phyloP scores from a whole-genome alignment of 2,888 invertebrate genomes.

The Oxytorus armatus region DNA sequence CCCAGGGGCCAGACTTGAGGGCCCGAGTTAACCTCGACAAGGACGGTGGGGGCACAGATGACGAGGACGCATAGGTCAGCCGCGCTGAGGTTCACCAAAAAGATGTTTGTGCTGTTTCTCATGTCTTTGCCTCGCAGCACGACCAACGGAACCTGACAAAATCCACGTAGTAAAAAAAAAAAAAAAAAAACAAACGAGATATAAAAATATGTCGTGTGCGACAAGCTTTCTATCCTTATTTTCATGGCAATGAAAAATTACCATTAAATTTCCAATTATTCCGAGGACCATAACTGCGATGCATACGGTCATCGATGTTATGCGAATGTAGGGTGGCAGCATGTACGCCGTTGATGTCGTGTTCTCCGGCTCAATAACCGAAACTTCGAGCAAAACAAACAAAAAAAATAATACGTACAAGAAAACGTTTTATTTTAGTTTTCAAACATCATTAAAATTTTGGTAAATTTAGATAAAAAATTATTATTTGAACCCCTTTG shows the following conservation, averaged over 20 bases:
- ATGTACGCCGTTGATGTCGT: constrained; percentile 82
- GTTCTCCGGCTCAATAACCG: constrained; percentile 77
- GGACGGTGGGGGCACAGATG: constrained; percentile 96
- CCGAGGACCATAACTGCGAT: constrained; percentile 95
- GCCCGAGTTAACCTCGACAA: constrained; percentile 96
- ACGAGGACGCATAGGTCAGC: constrained; percentile 96
- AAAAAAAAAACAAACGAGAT: constrained; percentile 38
- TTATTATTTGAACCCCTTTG: too few relatives aligned
- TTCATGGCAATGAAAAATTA: constrained; percentile 44
- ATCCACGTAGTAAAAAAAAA: constrained; percentile 23
- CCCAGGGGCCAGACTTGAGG: constrained; percentile 97
- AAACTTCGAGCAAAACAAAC: constrained; percentile 64
- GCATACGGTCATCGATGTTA: constrained; percentile 95
- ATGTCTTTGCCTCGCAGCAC: constrained; percentile 96
- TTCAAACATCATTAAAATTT: too few relatives aligned
- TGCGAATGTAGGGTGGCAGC: constrained; percentile 94
- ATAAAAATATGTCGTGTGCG: background rate
- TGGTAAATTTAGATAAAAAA: too few relatives aligned
- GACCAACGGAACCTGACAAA: constrained; percentile 90
- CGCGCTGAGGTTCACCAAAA: constrained; percentile 96
- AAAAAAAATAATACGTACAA: constrained; percentile 22
- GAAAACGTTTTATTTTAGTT: too few relatives aligned
- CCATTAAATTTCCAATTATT: constrained; percentile 96
- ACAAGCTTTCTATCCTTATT: background rate
- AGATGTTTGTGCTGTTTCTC: constrained; percentile 97